Conservation (phyloP, 2,888 invertebrate genomes). For the Tortrix viridana region DNA sequence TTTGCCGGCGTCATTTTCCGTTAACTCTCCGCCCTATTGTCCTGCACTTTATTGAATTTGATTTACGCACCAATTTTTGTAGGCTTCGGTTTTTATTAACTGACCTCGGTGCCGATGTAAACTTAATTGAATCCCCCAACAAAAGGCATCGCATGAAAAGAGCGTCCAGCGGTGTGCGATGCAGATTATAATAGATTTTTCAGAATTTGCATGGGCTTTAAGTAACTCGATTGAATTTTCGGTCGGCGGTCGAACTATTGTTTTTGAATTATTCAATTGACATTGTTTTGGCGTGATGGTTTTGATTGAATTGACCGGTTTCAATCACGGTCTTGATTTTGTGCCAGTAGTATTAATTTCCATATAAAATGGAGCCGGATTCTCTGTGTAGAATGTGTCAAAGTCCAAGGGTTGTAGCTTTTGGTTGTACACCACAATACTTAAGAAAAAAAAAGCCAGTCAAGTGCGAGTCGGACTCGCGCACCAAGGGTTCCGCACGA, state of each 20-base stretch:
- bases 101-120: conserved; percentile 83
- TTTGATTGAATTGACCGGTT: too few species aligned
- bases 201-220: conserved; percentile 79
- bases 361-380: too few species aligned
- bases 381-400: too few species aligned
- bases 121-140: conserved; percentile 83
- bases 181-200: conserved; percentile 82
- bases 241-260: conserved; percentile 67
- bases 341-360: too few species aligned
- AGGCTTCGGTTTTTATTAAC: conserved; percentile 83
- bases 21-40: conserved; percentile 68
- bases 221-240: conserved; percentile 76
- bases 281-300: conserved; percentile 1
- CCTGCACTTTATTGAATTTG: conserved; percentile 80
- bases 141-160: conserved; percentile 82
- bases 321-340: too few species aligned
- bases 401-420: too few species aligned
- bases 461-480: too few species aligned
- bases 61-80: conserved; percentile 82
- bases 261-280: conserved; percentile 47
- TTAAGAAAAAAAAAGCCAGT: too few species aligned
- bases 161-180: conserved; percentile 81
- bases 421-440: too few species aligned
- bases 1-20: conserved; percentile 69
- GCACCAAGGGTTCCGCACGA: too few species aligned